A percentile compares a stretch with the other conserved stretches of the same genome.
phyloP scores from a whole-genome alignment of 2,113 vertebrate genomes.

The Abramis brama region DNA sequence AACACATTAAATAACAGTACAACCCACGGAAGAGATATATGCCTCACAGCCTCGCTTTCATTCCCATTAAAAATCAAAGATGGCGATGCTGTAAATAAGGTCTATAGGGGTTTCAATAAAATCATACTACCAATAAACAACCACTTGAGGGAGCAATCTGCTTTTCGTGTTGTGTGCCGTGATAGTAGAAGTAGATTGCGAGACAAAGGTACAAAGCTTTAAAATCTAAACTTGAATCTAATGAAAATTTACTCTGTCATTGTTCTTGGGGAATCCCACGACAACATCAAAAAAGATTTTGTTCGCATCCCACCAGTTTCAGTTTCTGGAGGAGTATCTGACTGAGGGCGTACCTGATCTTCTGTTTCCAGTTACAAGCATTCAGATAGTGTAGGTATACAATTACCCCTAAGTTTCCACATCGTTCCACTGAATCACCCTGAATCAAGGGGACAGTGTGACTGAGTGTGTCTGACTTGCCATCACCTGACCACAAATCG shows the following conservation, averaged over 20 bases:
- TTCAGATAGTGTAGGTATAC: neutral
- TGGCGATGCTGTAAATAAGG: too few species aligned
- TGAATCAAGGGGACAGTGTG: neutral
- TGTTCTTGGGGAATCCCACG: conserved; percentile 36
- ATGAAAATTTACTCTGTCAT: conserved; percentile 13
- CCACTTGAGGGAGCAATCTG: neutral
- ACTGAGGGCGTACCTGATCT: conserved; percentile 32
- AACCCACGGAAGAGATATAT: too few species aligned
- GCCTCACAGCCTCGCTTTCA: too few species aligned
- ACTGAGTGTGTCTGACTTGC: neutral
- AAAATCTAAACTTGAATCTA: neutral
- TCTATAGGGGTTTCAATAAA: neutral
- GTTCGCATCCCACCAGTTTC: conserved; percentile 5
- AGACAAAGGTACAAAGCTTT: neutral
- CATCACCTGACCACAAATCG: neutral
- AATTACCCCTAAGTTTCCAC: conserved; percentile 42
- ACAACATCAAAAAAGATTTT: neutral
- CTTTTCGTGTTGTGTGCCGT: neutral
- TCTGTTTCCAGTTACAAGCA: conserved; percentile 46
- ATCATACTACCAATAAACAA: neutral
- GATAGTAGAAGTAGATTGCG: neutral
- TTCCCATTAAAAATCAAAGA: too few species aligned
- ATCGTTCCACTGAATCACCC: conserved; percentile 7
- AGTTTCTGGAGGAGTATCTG: conserved; percentile 4
- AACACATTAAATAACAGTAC: too few species aligned